Base-by-base conservation (phyloP, 2,888 invertebrate species). In the Pterostichus niger region DNA sequence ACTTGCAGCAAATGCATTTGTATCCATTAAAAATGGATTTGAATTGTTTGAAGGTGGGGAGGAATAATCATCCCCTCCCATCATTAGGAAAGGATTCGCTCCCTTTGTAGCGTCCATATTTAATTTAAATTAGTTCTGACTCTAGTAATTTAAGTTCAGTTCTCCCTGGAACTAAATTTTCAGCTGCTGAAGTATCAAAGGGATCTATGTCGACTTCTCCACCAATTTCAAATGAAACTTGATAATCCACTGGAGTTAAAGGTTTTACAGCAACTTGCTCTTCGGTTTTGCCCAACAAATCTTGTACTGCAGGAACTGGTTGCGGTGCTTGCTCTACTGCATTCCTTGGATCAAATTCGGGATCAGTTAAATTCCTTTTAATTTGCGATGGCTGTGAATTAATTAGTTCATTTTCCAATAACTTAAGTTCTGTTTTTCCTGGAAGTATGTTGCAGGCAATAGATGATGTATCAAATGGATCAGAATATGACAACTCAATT, bases 401-500 rank as follows among this genome's bases (percentile, higher is more conserved):
- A 24, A 94, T 94, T 83, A 96, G 91, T 88, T 96, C 96, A 88
- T 92, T 95, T 86, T 96, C 96, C 17, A 96, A 88, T 52, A 96
- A 89, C 88, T 95, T 95, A 9, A 96, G 90, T 89, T 96, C 96
- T 0, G 96, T 94, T 89, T 93, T 94, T 3, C 96, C 95, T 0
- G 96, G 96, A 76, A 93, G 44, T 80, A 96, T 93, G 87, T 95
- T 94, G 83, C 91, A 92, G 0, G 96, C 96, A 86, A 96, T 95
- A 0, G 97, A 95, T 0, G 97, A 96, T 0, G 97, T 97, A 88
- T 97, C 97, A 88, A 97, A 97, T 0, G 97, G 97, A 91, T 97
- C 97, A 7, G 90, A 89, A 86, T 94, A 91, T 2, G 89, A 88
- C 31, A 91, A 91, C 83, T 91, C 90, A 15, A 86, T 86, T 87